Conservation (phyloP, 2,113 vertebrate genomes). For the Myodes glareolus region DNA sequence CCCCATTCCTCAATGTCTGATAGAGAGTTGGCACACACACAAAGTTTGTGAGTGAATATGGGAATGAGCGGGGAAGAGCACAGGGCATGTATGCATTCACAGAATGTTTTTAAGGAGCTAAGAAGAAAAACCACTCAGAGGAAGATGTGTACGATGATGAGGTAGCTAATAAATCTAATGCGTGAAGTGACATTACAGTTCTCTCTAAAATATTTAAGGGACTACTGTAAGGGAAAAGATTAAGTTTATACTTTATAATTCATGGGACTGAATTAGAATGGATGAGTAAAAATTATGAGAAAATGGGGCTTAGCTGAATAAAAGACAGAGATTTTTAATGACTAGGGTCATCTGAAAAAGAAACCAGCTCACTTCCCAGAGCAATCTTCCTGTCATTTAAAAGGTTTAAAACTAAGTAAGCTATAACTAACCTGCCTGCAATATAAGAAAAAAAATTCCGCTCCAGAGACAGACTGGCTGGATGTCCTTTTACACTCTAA, state of each 20-base stretch:
- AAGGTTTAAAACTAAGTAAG: neutral
- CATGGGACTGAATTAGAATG: constrained; percentile 44
- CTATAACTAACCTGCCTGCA: neutral
- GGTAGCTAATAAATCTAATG: constrained; percentile 38
- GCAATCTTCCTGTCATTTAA: neutral
- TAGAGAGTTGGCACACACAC: neutral
- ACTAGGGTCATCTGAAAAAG: constrained; percentile 12
- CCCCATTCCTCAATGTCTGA: neutral
- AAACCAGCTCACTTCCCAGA: neutral
- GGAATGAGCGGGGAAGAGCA: neutral
- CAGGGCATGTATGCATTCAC: neutral
- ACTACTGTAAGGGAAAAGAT: constrained; percentile 23
- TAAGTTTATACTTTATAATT: constrained; percentile 53
- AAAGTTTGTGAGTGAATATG: neutral
- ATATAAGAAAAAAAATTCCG: neutral
- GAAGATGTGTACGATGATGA: neutral
- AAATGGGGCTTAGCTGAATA: constrained; percentile 47
- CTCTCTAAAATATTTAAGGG: constrained; percentile 61
- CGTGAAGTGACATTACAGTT: constrained; percentile 30
- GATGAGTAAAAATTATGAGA: constrained; percentile 37
- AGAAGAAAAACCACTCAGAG: neutral
- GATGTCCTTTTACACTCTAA: neutral
- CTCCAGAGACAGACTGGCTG: neutral
- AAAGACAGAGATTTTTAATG: constrained; percentile 47
- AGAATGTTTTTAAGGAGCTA: constrained; percentile 2